phyloP scores from a whole-genome alignment of 2,888 invertebrate genomes.

The Caradrina clavipalpis region DNA sequence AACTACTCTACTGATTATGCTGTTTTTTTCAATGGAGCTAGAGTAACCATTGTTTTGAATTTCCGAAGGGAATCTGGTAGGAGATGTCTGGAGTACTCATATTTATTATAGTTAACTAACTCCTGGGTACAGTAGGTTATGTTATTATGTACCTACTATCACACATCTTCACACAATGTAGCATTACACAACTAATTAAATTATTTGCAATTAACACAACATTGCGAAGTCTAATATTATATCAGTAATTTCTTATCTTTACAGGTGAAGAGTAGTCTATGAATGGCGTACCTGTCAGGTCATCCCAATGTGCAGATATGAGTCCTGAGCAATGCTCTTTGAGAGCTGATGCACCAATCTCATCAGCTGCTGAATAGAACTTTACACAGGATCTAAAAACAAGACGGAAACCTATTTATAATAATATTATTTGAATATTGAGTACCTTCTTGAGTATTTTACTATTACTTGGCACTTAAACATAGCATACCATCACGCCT shows the following conservation, averaged over 20 bases:
- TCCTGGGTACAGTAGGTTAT: background rate
- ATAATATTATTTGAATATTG: too few relatives aligned
- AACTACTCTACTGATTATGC: too few relatives aligned
- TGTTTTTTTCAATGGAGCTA: too few relatives aligned
- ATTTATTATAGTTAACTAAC: background rate
- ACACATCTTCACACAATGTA: background rate
- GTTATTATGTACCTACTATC: background rate
- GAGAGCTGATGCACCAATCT: slow-evolving; percentile 95
- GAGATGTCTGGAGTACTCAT: too few relatives aligned
- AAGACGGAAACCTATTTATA: background rate
- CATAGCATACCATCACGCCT: too few relatives aligned
- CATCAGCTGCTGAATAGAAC: slow-evolving; percentile 98
- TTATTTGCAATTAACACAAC: slow-evolving; percentile 3
- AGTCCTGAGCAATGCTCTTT: slow-evolving; percentile 97
- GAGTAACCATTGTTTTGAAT: too few relatives aligned
- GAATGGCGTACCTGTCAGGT: slow-evolving; percentile 89
- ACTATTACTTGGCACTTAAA: too few relatives aligned
- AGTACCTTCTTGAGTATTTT: too few relatives aligned
- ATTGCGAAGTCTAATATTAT: background rate
- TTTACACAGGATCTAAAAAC: slow-evolving; percentile 93
- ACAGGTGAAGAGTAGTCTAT: background rate
- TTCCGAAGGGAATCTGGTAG: too few relatives aligned
- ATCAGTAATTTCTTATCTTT: background rate
- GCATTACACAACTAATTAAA: slow-evolving; percentile 22
- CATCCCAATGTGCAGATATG: slow-evolving; percentile 98